A percentile compares a stretch with the other conserved stretches of the same genome.
Evolutionary conservation across 2,113 vertebrate species (phyloP).

Genomic region (Turdus rufiventris): DNA sequence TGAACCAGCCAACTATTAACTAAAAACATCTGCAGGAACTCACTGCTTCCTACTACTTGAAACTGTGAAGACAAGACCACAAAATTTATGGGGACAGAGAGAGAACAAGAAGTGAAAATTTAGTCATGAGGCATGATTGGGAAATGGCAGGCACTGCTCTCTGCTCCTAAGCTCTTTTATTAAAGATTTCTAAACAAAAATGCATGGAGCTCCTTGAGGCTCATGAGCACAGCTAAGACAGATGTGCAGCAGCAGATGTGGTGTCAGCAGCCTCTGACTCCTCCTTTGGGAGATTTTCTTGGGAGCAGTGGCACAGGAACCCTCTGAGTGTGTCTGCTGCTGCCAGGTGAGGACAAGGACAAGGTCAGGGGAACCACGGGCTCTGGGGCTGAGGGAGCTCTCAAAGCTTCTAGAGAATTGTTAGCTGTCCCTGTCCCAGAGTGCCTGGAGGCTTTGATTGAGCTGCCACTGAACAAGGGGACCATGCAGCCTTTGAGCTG

Average conservation of each 20-base stretch:
- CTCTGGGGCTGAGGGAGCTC: not conserved
- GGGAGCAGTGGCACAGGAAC: not conserved
- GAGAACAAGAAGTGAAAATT: not conserved
- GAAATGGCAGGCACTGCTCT: not conserved
- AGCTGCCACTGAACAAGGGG: not conserved
- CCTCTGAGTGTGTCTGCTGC: not conserved
- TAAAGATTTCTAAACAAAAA: not conserved
- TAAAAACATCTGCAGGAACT: not conserved
- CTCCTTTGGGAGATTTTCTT: not conserved
- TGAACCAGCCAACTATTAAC: not conserved
- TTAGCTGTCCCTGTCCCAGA: not conserved
- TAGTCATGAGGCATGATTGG: not conserved
- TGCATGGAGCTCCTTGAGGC: not conserved
- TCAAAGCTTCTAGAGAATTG: accelerated
- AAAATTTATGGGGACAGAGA: not conserved
- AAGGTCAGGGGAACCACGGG: not conserved
- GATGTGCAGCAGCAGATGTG: not conserved
- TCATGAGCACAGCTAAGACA: not conserved
- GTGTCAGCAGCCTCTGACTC: not conserved
- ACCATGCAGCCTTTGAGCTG: not conserved
- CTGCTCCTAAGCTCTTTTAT: not conserved
- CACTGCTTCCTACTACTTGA: not conserved
- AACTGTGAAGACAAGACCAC: not conserved
- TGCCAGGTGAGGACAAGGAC: not conserved
- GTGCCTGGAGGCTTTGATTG: not conserved